Evolutionary conservation across 2,797 vertebrate genomes (phyloP), one percentile per base, ranked within the genome.

Genomic region (Acridotheres tristis): DNA sequence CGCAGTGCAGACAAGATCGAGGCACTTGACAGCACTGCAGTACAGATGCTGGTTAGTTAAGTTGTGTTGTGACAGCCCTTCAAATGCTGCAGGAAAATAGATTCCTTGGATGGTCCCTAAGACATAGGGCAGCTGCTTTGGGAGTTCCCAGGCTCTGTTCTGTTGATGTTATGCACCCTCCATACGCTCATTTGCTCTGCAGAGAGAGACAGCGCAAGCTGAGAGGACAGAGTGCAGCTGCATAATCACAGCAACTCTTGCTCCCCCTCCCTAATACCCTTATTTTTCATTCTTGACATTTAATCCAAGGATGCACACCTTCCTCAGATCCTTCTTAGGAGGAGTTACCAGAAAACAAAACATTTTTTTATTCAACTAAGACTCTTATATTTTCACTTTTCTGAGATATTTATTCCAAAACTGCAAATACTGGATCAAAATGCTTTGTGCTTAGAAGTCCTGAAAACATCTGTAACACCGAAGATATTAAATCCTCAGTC

Each of bases 241-340:
- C 67, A 88, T 77, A 89, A 79, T 87, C 81, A 75, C 3, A 8
- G 92, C 54, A 85, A n/a, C 48, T 69, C 58, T 55, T 38, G 30
- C 26, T 79, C 59, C 43, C 43, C 15, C 54, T 75, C 66, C 30
- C 48, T 71, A 43, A 67, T 36, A 86, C 45, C 13, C 58, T 72
- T 89, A 75, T 93, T 93, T 94, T 88, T 92, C 84, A 91, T 91
- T 73, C 77, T 42, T 90, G 91, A 84, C 83, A 72, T 88, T 79
- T 90, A 89, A 94, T 82, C 27, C 7, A 9, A 66, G 27, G 21
- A 82, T 50, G 58, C 30, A 81, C 26, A 71, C 32, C 47, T 78
- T 87, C 67, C 51, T 81, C 57, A 48, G 20, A 74, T 45, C 21
- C 63, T 91, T 92, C 69, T 91, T 43, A 57, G 3, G 17, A 73